Base-by-base conservation (phyloP, 2,113 vertebrate species). In the Lophius piscatorius region DNA sequence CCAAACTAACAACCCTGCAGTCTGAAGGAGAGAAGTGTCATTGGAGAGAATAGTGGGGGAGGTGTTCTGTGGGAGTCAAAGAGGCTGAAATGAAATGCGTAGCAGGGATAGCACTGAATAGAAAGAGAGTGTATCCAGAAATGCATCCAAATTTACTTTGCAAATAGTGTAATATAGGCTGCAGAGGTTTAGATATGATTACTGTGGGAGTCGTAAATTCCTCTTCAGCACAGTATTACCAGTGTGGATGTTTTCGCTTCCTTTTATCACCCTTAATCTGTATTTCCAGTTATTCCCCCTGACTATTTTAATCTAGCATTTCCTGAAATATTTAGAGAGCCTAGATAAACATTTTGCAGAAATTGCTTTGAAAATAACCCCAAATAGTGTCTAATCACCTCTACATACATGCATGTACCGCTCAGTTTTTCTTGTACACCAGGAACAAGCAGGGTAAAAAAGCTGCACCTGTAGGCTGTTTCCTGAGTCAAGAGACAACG, bases 1-100 rank as follows among this genome's bases (percentile, higher is more conserved):
- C 78, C 82, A 80, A 48, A 78, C 51, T 49, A 83, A 88, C 69
- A 78, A 54, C 39, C 49, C 41, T 48, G 22, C 41, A 33, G 66
- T 29, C 66, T 16, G 52, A 78, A 61, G 73, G 70, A n/a, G 18
- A 64, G 65, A 45, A 66, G 45, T 13, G 70, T 36, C 41, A 46
- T 21, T 46, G 33, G 42, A 62, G 60, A 60, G 63, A 47, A 45
- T 33, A 17, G 24, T 18, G 39, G 38, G 58, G 70, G 48, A 34
- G 52, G 67, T 62, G 64, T 66, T 55, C 9, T 1, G 59, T 50
- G 57, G 49, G 14, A 36, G 45, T 52, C 22, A 17, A 47, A 62
- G 5, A 66, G 36, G 5, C 21, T 52, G 28, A 31, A 68, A 71
- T 46, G 21, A 76, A 67, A 70, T 22, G 24, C 70, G 14, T 20